These are phyloP conservation scores for Acleris literana DNA, from an alignment of 2,888 invertebrate genomes.

Conservation along the genomic window DNA sequence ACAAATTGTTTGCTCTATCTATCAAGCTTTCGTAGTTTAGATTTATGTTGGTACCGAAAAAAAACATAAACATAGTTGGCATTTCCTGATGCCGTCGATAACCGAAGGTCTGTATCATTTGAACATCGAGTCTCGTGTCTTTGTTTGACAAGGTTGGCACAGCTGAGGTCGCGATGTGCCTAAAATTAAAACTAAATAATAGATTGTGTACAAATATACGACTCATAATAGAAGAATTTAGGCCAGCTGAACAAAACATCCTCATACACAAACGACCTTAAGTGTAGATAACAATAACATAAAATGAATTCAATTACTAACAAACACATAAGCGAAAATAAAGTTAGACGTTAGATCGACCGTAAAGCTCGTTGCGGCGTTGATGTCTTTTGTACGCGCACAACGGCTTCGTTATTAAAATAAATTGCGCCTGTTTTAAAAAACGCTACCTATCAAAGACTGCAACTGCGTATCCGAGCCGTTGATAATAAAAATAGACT, in stretches of 20 bases:
- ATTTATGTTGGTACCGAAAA: constrained; percentile 25
- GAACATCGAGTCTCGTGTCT: constrained; percentile 57
- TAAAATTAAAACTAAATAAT: constrained; percentile 32
- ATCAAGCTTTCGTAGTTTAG: no score
- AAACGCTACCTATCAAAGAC: constrained; percentile 10
- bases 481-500: constrained; percentile 33
- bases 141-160: constrained; percentile 69
- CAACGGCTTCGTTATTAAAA: constrained; percentile 22
- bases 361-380: constrained; percentile 36
- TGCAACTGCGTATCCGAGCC: constrained; percentile 27
- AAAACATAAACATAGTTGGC: constrained; percentile 58
- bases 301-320: constrained; percentile 29
- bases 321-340: constrained; percentile 37
- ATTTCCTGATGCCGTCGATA: constrained; percentile 74
- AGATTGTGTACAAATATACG: constrained; percentile 31
- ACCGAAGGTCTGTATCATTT: constrained; percentile 64
- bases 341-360: constrained; percentile 16
- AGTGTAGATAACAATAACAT: constrained; percentile 16
- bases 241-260: constrained; percentile 15
- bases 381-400: constrained; percentile 44
- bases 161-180: constrained; percentile 36
- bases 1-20: no score
- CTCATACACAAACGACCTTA: constrained; percentile 5
- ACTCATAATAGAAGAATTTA: constrained; percentile 30
- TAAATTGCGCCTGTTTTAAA: constrained; percentile 18